Evolutionary conservation across 2,888 invertebrate genomes (phyloP).

Genomic region (Agrilus biguttatus): DNA sequence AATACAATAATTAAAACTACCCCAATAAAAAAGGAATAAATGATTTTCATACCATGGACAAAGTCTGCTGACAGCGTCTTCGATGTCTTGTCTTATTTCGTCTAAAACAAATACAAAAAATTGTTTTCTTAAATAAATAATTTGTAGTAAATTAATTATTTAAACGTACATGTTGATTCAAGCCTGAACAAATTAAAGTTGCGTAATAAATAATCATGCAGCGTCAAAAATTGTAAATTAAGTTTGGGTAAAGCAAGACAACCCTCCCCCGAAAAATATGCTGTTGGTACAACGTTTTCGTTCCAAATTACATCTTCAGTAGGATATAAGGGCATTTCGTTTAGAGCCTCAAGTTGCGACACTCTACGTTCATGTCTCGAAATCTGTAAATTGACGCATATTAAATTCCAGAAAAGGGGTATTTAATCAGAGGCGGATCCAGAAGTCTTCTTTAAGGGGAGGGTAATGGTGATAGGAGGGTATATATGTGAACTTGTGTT

Average conservation of each 20-base stretch:
- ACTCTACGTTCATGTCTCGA: conserved; percentile 76
- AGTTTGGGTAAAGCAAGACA: conserved; percentile 93
- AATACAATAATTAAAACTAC: background rate
- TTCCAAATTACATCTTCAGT: conserved; percentile 98
- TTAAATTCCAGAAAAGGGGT: background rate
- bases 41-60: conserved; percentile 64
- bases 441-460: no score
- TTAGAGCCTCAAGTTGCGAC: conserved; percentile 87
- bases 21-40: background rate
- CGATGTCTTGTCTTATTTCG: conserved; percentile 97
- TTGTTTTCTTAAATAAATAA: conserved; percentile 2
- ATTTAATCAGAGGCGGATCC: no score
- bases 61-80: conserved; percentile 88
- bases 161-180: conserved; percentile 85
- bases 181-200: conserved; percentile 96
- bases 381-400: conserved; percentile 33
- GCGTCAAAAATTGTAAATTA: conserved; percentile 92
- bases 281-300: conserved; percentile 95
- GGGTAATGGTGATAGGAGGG: no score
- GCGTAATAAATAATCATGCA: conserved; percentile 92
- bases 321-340: conserved; percentile 97
- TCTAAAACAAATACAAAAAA: conserved; percentile 42
- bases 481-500: no score
- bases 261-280: conserved; percentile 92
- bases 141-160: conserved; percentile 1